These are phyloP conservation scores for Elegia similella DNA, from an alignment of 2,888 invertebrate genomes.

Conservation along the genomic window DNA sequence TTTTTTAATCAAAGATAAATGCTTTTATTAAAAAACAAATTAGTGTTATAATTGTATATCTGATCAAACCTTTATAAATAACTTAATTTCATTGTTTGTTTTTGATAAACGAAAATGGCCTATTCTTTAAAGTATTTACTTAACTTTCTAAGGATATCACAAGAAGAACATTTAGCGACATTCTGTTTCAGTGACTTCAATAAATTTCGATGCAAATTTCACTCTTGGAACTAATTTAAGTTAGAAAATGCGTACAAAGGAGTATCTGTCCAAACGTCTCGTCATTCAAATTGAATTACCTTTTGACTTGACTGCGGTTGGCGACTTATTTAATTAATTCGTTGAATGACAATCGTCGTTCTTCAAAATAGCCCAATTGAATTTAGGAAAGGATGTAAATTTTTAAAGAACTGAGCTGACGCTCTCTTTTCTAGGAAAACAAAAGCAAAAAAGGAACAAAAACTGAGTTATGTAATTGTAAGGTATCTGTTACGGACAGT, in stretches of 20 bases:
- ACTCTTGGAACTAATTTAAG: not conserved
- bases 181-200: not conserved
- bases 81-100: no score
- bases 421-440: no score
- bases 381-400: not conserved
- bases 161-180: not conserved
- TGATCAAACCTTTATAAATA: no score
- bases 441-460: no score
- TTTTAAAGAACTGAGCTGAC: not conserved
- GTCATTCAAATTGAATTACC: not conserved
- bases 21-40: no score
- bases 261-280: not conserved
- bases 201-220: not conserved
- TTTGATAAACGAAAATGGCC: no score
- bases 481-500: no score
- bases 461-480: no score
- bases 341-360: not conserved
- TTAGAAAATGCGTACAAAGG: not conserved
- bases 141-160: not conserved
- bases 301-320: conserved; percentile 2
- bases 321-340: not conserved
- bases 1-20: no score
- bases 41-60: no score
- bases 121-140: not conserved
- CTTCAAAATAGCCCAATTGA: not conserved